Evolutionary conservation across 2,113 vertebrate genomes (phyloP).

Genomic region (Gasterosteus nipponicus): DNA sequence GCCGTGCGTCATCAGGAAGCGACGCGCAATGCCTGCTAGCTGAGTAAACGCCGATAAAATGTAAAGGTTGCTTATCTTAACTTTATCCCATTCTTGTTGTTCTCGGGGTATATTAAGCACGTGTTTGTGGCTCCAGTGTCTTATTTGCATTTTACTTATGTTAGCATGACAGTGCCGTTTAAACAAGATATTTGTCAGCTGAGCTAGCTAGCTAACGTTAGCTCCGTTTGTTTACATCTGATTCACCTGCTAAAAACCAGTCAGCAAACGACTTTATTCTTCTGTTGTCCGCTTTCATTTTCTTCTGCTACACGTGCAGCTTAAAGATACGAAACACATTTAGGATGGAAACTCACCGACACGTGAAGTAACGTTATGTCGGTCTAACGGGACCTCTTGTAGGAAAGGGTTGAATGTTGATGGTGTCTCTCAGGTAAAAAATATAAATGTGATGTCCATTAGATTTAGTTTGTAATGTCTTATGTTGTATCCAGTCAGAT

Average conservation of each 20-base stretch:
- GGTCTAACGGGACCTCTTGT: neutral
- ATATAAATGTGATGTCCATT: too few species aligned
- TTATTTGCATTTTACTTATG: neutral
- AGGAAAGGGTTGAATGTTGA: too few species aligned
- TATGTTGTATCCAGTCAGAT: too few species aligned
- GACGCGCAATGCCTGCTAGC: neutral
- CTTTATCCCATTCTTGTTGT: rapidly evolving
- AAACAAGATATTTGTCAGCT: neutral
- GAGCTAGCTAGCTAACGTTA: slow-evolving; percentile 12
- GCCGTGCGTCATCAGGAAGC: slow-evolving; percentile 15
- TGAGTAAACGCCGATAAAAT: slow-evolving; percentile 8
- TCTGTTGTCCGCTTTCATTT: neutral
- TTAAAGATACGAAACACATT: neutral
- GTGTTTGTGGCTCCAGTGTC: rapidly evolving
- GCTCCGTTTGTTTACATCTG: slow-evolving; percentile 50
- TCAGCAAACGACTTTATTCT: neutral
- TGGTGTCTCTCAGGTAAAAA: too few species aligned
- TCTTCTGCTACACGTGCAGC: neutral
- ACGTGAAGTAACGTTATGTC: neutral
- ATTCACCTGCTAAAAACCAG: neutral
- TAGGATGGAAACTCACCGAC: neutral
- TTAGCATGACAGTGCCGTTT: neutral
- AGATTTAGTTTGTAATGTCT: too few species aligned
- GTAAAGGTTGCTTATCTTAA: neutral
- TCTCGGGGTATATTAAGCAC: neutral